Evolutionary conservation across 2,797 vertebrate genomes (phyloP).

Genomic region (Lacerta bilineata): DNA sequence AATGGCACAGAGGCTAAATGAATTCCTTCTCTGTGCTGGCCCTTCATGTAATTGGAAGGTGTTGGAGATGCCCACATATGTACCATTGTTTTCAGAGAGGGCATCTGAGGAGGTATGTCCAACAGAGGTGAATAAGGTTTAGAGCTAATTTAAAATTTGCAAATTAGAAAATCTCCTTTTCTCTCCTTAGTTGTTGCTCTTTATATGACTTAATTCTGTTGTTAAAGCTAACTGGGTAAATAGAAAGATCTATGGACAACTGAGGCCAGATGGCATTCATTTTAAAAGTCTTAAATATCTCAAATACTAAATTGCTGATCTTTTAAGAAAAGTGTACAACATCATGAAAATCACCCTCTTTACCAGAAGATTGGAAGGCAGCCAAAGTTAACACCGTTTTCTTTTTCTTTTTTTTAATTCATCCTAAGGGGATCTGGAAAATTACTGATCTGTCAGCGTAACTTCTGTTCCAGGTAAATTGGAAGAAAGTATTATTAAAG

Average conservation of each 20-base stretch:
- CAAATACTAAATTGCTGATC: conserved; percentile 1
- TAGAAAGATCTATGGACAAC: conserved; percentile 42
- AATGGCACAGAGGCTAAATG: neutral
- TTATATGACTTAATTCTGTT: neutral
- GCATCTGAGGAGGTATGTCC: neutral
- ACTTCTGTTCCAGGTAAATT: neutral
- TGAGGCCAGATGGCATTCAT: conserved; percentile 34
- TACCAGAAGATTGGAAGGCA: neutral
- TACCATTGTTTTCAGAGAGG: neutral
- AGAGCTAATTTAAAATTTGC: neutral
- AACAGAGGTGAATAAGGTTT: neutral
- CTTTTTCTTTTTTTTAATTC: neutral
- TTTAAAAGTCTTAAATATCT: neutral
- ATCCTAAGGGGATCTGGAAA: neutral
- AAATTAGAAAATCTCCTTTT: neutral
- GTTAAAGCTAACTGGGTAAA: conserved; percentile 19
- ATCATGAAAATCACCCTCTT: neutral
- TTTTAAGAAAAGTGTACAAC: neutral
- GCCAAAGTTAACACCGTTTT: neutral
- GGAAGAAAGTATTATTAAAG: neutral
- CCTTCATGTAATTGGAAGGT: neutral
- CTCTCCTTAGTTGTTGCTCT: conserved; percentile 9
- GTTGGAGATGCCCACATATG: neutral
- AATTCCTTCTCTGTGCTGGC: neutral
- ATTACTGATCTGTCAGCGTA: neutral